Base-by-base conservation (phyloP, 2,113 vertebrate species). In the Ursus arctos region DNA sequence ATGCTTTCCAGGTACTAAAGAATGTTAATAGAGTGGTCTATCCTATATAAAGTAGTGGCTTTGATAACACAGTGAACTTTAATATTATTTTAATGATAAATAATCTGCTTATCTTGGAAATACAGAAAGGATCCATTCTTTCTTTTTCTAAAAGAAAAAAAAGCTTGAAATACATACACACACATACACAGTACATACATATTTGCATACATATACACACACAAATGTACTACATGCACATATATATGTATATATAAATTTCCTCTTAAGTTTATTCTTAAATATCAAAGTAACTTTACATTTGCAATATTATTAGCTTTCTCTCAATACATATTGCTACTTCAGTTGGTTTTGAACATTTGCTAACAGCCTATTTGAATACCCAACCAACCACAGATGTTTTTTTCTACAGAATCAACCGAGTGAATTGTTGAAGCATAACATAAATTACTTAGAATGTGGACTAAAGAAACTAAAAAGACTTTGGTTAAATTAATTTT, bases 291-390 rank as follows among this genome's bases (percentile, higher is more conserved):
- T 77, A 59, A 61, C n/a, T 77, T 69, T 55, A 14, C 4, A 55
- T 26, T 59, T 67, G 18, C 36, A 53, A 40, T 36, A 83, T 6
- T 77, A 69, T 43, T 91, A 67, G 22, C 31, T 76, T n/a, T 53
- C 5, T 65, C 26, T 63, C 18, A 85, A 40, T 67, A 40, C n/a
- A 43, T 22, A 31, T 49, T 65, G 69, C 28, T 87, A 80, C 7
- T 83, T 21, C 67, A 10, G 1, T 18, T 91, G 61, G 28, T 43
- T 95, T 92, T 83, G n/a, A 96, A 94, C 79, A 26, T n/a, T 94
- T 1, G 31, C 33, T 63, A 63, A 69, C 28, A 43, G 49, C 15
- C 19, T 94, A 15, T 40, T 63, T 85, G 61, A 92, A 57, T 26
- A 69, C 2, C n/a, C 59, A 80, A 55, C 26, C 83, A 91, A 90